Base-by-base conservation (phyloP, 2,888 invertebrate species). In the Cheilosia vernalis region DNA sequence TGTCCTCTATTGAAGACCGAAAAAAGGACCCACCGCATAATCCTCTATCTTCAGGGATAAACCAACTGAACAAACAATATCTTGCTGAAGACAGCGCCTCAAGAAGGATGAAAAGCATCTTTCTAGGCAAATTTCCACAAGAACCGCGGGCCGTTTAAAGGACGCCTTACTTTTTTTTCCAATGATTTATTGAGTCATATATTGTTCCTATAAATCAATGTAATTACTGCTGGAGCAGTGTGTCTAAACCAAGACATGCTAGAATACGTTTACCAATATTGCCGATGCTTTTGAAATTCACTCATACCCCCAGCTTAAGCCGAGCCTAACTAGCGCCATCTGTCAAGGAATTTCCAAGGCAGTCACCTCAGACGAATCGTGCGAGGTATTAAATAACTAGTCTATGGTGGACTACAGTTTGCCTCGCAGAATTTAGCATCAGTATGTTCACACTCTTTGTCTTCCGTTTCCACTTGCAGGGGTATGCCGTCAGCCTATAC, bases 331-430 rank as follows among this genome's bases (percentile, higher is more conserved):
- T 66, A 53, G 37, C 49, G 17, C 17, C 51, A 66, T 67, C 53
- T 42, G 15, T 55, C 27, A 55, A 33, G 42, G 67, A 67, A 44
- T 67, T 42, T 19, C 27, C 19, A 27, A 30, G 33, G 63, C 70
- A 49, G 63, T 24, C 79, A 76, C 61, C 80, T 58, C 51, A 42
- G 64, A 66, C 64, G 55, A 76, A 70, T 69, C 80, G 64, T 74
- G 74, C 53, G 21, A 70, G 64, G 66, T 66, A 74, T 76, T 76
- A 80, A 80, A 70, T 84, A 84, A 70, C 84, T 76, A 64, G 84
- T 79, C 84, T 84, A 69, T 47, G 47, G 21, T 79, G 64, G 69
- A 79, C 79, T 79, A 79, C 33, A 60, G 56, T 66, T 73, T 74
- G 27, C 53, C 44, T 19, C 9, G 13, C 60, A 24, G 73, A 53